Base-by-base conservation (phyloP, 2,888 invertebrate species). In the Agrilus biguttatus region DNA sequence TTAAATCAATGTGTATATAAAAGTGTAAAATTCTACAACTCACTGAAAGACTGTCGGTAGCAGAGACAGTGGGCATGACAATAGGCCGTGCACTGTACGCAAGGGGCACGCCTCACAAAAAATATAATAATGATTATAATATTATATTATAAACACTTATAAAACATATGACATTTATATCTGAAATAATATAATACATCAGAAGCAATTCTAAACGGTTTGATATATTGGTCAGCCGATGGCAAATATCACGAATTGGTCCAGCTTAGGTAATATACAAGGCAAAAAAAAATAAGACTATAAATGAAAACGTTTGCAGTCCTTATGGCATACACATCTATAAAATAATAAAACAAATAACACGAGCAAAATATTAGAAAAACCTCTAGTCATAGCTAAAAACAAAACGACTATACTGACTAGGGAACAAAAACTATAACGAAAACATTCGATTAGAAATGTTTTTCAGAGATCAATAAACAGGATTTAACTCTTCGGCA, bases 31-130 rank as follows among this genome's bases (percentile, higher is more conserved):
- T 63, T 63, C 63, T 58, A 58, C 55, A 55, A 60, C 39, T 28
- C 28, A 43, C 61, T 63, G 64, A 65, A 65, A 65, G 63, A 65
- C 64, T 54, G 54, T 61, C 51, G 65, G 65, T 63, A 64, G 66
- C 58, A 61, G 57, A 62, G 57, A 57, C 51, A 50, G 61, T 58
- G 61, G 58, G 62, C 62, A 62, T 60, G 63, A 61, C 55, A 52
- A 52, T 47, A 49, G 39, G 43, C 39, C 37, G 32, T 46, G n/a
- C 40, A 44, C 33, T 43, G 36, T 38, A 44, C 34, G 45, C 39
- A 45, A 37, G 39, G 41, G 43, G 47, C 47, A 49, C 40, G 63
- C 63, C 54, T 61, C 62, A 63, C 62, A 62, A 64, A 63, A n/a
- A 64, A 62, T 61, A 63, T 52, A 57, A 59, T 50, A 52, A 48